Conservation (phyloP, 2,888 invertebrate genomes). For the Cyclophora punctaria region DNA sequence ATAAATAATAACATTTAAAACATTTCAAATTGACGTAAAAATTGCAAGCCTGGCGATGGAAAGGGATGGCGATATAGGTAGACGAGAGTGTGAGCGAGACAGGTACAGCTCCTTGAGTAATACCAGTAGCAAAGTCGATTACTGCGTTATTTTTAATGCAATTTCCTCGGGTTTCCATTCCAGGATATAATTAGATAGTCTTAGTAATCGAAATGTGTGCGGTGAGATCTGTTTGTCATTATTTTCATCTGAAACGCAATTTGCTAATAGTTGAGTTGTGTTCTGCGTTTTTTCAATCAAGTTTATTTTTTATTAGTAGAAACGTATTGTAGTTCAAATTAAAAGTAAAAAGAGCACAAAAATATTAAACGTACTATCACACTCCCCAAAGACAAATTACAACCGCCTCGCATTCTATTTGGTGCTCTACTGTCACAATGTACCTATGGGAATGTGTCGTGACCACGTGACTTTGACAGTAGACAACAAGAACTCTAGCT, state of each 20-base stretch:
- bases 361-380: no score
- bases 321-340: no score
- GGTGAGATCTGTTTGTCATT: slow-evolving; percentile 52
- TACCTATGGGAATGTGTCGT: no score
- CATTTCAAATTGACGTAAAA: slow-evolving; percentile 4
- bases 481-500: no score
- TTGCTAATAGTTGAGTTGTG: slow-evolving; percentile 37
- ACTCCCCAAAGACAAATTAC: no score
- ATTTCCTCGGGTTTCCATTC: slow-evolving; percentile 58
- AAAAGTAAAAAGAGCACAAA: no score
- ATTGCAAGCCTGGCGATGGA: slow-evolving; percentile 20
- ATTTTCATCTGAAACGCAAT: slow-evolving; percentile 57
- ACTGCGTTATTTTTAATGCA: slow-evolving; percentile 36
- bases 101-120: slow-evolving; percentile 53
- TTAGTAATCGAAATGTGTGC: slow-evolving; percentile 60
- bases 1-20: no score
- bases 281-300: slow-evolving; percentile 4
- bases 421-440: no score
- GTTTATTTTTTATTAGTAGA: no score
- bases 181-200: slow-evolving; percentile 59
- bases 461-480: no score
- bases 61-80: slow-evolving; percentile 28
- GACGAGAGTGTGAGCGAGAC: slow-evolving; percentile 40
- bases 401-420: no score
- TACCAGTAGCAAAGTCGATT: slow-evolving; percentile 66